These are phyloP conservation scores for Gallinago undulata DNA, from an alignment of 2,113 vertebrate genomes.

Conservation along the genomic window DNA sequence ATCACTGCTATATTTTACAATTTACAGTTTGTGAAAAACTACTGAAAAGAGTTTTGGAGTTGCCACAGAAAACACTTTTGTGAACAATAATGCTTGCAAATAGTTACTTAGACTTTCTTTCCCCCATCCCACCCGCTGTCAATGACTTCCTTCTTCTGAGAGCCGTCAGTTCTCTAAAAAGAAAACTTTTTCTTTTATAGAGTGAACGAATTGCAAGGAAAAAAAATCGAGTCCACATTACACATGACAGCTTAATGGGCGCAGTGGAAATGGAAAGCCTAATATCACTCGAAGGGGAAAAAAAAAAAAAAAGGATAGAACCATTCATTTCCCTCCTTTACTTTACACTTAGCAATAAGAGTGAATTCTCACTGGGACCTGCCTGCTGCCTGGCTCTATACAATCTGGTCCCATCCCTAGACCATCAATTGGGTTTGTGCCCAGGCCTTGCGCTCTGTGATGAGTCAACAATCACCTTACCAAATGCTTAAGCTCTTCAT, in stretches of 20 bases:
- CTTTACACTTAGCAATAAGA: neutral
- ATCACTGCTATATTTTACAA: neutral
- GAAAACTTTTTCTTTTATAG: neutral
- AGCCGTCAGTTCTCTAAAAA: neutral
- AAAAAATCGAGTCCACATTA: neutral
- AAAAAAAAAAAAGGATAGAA: neutral
- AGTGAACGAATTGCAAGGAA: neutral
- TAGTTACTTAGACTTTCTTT: neutral
- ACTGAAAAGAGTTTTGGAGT: neutral
- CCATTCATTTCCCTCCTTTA: neutral
- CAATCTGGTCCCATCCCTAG: neutral
- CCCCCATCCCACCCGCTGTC: neutral
- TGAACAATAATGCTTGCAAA: neutral
- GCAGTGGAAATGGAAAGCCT: neutral
- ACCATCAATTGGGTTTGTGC: neutral
- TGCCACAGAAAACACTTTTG: neutral
- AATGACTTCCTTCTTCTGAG: neutral
- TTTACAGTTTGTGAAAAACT: neutral
- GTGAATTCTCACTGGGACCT: neutral
- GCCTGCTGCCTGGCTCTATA: neutral
- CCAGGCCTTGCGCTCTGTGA: neutral
- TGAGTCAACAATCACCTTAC: slow-evolving; percentile 36
- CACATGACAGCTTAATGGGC: neutral
- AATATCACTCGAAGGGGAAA: neutral
- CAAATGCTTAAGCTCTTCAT: slow-evolving; percentile 13